Percentiles rank a stretch among this genome's conserved stretches.
Conservation (phyloP, 2,113 vertebrate genomes). For the Caranx melampygus region DNA sequence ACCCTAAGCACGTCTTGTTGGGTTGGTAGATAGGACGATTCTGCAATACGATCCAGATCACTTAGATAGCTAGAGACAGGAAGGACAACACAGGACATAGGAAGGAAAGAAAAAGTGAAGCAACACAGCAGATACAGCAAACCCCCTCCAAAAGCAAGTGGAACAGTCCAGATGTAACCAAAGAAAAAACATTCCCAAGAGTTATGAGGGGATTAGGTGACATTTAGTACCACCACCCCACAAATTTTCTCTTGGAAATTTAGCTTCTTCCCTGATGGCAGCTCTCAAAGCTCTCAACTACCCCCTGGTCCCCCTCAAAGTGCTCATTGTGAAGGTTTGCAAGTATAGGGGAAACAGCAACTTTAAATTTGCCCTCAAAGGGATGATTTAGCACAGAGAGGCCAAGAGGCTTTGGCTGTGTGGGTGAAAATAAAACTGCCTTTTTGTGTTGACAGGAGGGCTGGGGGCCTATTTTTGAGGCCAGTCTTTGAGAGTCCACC, state of each 20-base stretch:
- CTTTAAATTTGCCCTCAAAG: slow-evolving; percentile 24
- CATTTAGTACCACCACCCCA: slow-evolving; percentile 37
- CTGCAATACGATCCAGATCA: slow-evolving; percentile 96
- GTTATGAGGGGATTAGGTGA: slow-evolving; percentile 42
- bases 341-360: not conserved
- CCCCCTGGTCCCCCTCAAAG: slow-evolving; percentile 5
- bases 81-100: slow-evolving; percentile 66
- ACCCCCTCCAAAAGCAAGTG: slow-evolving; percentile 64
- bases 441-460: slow-evolving; percentile 13
- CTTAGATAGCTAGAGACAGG: slow-evolving; percentile 92
- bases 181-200: slow-evolving; percentile 58
- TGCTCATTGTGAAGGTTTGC: not conserved
- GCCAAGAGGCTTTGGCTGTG: slow-evolving; percentile 7
- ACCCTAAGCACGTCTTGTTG: slow-evolving; percentile 99
- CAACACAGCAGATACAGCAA: slow-evolving; percentile 73
- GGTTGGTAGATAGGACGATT: slow-evolving; percentile 94
- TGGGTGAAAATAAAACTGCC: not conserved
- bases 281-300: slow-evolving; percentile 57
- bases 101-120: slow-evolving; percentile 75
- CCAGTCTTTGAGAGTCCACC: slow-evolving; percentile 68
- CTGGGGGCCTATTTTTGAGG: not conserved
- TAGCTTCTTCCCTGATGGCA: slow-evolving; percentile 62
- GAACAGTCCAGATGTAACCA: slow-evolving; percentile 61
- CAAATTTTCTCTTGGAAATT: slow-evolving; percentile 54
- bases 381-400: slow-evolving; percentile 7